Base-by-base conservation (phyloP, 2,888 invertebrate species). In the Lasioglossum villosulum region DNA sequence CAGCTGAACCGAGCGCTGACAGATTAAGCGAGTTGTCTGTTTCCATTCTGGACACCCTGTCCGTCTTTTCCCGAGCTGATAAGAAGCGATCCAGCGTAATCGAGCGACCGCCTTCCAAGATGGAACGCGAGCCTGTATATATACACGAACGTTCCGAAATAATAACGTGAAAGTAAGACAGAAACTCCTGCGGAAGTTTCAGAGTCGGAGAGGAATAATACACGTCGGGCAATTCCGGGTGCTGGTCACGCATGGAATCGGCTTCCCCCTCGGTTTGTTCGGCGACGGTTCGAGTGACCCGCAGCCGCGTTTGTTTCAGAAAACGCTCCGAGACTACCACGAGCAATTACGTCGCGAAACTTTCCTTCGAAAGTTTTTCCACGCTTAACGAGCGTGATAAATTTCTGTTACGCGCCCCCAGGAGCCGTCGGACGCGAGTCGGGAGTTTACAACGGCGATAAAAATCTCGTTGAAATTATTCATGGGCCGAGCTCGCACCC, bases 401-500 rank as follows among this genome's bases (percentile, higher is more conserved):
- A 93, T 93, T 93, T 93, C 92, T 93, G 93, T 93, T 93, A 92
- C 92, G 88, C 92, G 89, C 86, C 88, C 89, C 83, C 77, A 70
- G 86, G 86, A 85, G 85, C 86, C 68, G 39, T 83, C 75, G 88
- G 86, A 87, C 86, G 87, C 82, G 76, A 79, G 85, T 84, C 78
- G 83, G 83, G 91, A 91, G 90, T 88, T 91, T 89, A 88, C 90
- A 89, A 90, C 86, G 86, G 82, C 90, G 92, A 93, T 93, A 93
- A 93, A 93, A 93, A 92, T 93, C 93, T 92, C 92, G 93, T 93
- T 92, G 93, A 93, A 93, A 93, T 93, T 93, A 93, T 93, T 93
- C 93, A 93, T 93, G 92, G 91, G 83, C 88, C 84, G 83, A 73
- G 88, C 86, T 90, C 81, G 83, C 84, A 6, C 73, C 83, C 76